Evolutionary conservation across 2,113 vertebrate species (phyloP).

Genomic region (Protomyctophum bolini): DNA sequence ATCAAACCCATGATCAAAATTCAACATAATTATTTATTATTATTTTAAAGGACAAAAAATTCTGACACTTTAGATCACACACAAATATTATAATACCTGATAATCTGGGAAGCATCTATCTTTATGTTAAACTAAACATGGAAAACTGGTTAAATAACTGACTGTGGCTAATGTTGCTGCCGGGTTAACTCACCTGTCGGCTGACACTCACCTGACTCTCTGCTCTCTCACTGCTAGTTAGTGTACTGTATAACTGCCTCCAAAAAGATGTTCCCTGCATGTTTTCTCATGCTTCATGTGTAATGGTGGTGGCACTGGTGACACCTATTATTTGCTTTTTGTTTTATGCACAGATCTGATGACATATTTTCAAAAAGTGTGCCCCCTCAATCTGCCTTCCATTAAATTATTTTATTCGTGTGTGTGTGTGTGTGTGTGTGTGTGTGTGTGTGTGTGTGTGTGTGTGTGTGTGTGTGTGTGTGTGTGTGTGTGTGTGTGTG

Average conservation of each 20-base stretch:
- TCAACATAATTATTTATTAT: too few species aligned
- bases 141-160: neutral
- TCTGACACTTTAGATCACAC: too few species aligned
- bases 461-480: too few species aligned
- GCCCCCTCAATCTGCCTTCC: too few species aligned
- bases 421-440: too few species aligned
- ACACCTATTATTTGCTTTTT: constrained; percentile 20
- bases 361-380: too few species aligned
- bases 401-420: too few species aligned
- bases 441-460: too few species aligned
- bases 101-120: neutral
- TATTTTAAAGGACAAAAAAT: too few species aligned
- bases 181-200: constrained; percentile 21
- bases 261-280: neutral
- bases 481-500: too few species aligned
- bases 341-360: constrained; percentile 49
- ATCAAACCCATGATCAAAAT: too few species aligned
- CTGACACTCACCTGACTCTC: constrained; percentile 54
- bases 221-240: neutral
- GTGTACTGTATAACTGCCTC: neutral
- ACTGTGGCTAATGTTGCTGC: neutral
- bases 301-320: neutral
- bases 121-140: neutral
- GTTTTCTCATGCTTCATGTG: neutral
- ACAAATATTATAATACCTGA: neutral